These are phyloP conservation scores for Masnerella sp. DNA, from an alignment of 2,888 invertebrate genomes.

Conservation along the genomic window DNA sequence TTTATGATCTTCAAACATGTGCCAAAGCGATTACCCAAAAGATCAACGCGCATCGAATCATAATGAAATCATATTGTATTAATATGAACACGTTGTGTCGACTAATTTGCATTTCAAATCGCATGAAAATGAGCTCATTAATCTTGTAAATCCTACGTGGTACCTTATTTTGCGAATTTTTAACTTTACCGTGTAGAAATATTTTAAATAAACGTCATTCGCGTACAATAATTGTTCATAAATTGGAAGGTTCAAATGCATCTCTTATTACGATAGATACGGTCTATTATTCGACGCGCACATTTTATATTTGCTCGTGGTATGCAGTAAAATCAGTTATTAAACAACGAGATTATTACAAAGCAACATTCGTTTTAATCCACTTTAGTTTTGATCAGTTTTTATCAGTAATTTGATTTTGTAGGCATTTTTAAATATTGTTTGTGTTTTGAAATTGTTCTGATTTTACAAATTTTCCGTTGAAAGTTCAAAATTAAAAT, in stretches of 20 bases:
- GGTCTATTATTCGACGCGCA: slow-evolving; percentile 3
- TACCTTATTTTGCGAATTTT: slow-evolving; percentile 7
- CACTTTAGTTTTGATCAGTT: too few relatives aligned
- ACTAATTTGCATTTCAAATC: slow-evolving; percentile 19
- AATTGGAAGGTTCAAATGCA: slow-evolving; percentile 14
- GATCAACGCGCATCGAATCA: too few relatives aligned
- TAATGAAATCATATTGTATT: too few relatives aligned
- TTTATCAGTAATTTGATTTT: too few relatives aligned
- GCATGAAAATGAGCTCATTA: slow-evolving; percentile 5
- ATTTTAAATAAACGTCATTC: slow-evolving; percentile 9
- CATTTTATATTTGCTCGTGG: background rate
- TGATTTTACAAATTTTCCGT: too few relatives aligned
- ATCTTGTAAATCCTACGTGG: slow-evolving; percentile 13
- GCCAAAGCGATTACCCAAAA: too few relatives aligned
- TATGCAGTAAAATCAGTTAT: slow-evolving; percentile 12
- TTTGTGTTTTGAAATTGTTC: too few relatives aligned
- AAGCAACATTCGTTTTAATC: too few relatives aligned
- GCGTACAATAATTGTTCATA: slow-evolving; percentile 24
- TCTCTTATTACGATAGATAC: slow-evolving; percentile 13
- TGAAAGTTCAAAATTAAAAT: too few relatives aligned
- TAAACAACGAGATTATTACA: too few relatives aligned
- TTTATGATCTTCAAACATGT: too few relatives aligned
- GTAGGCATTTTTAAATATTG: too few relatives aligned
- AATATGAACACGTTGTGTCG: background rate
- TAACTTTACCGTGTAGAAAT: slow-evolving; percentile 1